Evolutionary conservation across 1,140 invertebrate genomes (phyloP).

Genomic region (Meteorus sp.): DNA sequence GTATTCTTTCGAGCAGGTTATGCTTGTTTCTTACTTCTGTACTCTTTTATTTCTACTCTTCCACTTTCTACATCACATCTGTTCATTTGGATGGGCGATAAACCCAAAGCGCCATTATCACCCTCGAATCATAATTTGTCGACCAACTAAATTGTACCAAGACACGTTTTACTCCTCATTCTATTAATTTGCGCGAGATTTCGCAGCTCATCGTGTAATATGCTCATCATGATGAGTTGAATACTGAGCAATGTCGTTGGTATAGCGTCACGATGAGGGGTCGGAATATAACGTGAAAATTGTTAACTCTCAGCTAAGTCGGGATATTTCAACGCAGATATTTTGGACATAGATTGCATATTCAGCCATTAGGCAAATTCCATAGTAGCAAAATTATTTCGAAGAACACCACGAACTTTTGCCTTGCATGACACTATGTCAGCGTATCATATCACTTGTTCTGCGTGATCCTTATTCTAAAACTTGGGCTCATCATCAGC

Average conservation of each 20-base stretch:
- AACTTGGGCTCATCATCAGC: too few relatives aligned
- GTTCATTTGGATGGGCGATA: not conserved
- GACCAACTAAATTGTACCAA: conserved; percentile 3
- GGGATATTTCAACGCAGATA: too few relatives aligned
- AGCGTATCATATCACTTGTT: too few relatives aligned
- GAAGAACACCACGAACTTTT: conserved; percentile 2
- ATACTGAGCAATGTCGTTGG: too few relatives aligned
- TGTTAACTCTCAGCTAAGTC: too few relatives aligned
- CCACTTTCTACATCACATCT: not conserved
- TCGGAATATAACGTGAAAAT: too few relatives aligned
- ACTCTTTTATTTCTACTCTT: too few relatives aligned
- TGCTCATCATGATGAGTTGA: conserved; percentile 7
- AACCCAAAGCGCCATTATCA: conserved; percentile 3
- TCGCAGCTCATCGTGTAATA: not conserved
- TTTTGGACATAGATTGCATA: conserved; percentile 20
- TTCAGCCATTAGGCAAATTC: conserved; percentile 16
- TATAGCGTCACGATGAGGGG: too few relatives aligned
- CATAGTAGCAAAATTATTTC: conserved; percentile 14
- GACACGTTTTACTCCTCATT: not conserved
- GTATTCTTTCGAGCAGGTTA: conserved; percentile 3
- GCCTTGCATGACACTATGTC: not conserved
- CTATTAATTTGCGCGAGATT: conserved; percentile 2
- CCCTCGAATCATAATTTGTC: conserved; percentile 15
- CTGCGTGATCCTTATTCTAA: not conserved
- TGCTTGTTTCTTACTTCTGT: conserved; percentile 9